Base-by-base conservation (phyloP, 53 echinoderm and acorn worm species). In the Stichopus horrens region DNA sequence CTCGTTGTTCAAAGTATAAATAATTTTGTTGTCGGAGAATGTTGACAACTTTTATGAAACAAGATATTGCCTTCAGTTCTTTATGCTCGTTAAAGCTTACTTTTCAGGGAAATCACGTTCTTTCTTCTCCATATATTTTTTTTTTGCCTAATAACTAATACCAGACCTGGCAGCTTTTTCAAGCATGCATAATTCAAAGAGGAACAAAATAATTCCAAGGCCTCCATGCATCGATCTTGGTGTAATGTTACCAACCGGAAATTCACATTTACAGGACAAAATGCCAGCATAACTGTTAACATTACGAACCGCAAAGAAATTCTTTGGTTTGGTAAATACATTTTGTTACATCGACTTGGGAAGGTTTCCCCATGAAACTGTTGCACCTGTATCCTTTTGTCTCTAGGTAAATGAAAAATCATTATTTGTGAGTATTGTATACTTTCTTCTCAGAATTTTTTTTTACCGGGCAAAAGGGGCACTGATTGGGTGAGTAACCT, bases 21-120 rank as follows among this genome's bases (percentile, higher is more conserved):
- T 37, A 37, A 37, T 37, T 37, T 37, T 37, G 37, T 37, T 37
- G 37, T 37, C 37, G 37, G 37, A 37, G 1, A 37, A 1, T 37
- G 37, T 37, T 1, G 37, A 37, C 37, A 37, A 37, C 37, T 37
- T 37, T 37, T 37, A 37, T 37, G 37, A 37, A 37, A 37, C 37
- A 37, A 37, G 37, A 37, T 37, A 37, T 2, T 37, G 37, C 37
- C 37, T 37, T 37, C 37, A 37, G 37, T 37, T 37, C 37, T 37
- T 37, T 37, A 37, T 0, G 37, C 37, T 1, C 63, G 63, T 13
- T 16, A 63, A 10, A 63, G 16, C 63, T 63, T 37, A 16, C 63
- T 63, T 63, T 63, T 63, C 63, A 63, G 63, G 63, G 63, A 63
- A 63, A 63, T 63, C 63, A 63, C 63, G 63, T 63, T 63, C 63